A percentile compares a stretch with the other conserved stretches of the same genome.
These are phyloP conservation scores for Oryzias sinensis DNA, from an alignment of 2,797 vertebrate genomes.

Conservation along the genomic window DNA sequence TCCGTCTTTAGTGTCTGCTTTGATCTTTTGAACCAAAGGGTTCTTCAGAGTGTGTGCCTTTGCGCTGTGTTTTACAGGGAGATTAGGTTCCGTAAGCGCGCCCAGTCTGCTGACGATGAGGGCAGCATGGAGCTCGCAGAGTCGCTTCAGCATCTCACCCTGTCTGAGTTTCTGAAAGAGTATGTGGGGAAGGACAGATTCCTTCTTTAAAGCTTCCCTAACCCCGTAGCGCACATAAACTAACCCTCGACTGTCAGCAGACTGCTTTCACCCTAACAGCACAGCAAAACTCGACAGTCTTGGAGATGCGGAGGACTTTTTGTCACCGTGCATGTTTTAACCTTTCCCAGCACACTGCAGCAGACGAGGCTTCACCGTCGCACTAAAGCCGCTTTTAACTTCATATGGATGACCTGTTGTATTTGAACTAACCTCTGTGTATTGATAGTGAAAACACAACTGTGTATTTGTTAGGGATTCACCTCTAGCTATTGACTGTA, in stretches of 20 bases:
- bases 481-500: background rate
- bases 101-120: constrained; percentile 82
- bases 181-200: constrained; percentile 61
- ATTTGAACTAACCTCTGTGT: constrained; percentile 16
- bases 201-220: background rate
- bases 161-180: constrained; percentile 87
- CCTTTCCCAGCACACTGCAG: constrained; percentile 27
- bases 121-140: constrained; percentile 75
- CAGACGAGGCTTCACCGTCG: constrained; percentile 9
- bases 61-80: constrained; percentile 72
- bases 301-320: background rate
- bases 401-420: too few species aligned
- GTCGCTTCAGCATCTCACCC: constrained; percentile 82
- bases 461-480: background rate
- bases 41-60: constrained; percentile 19
- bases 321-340: constrained; percentile 27
- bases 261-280: constrained; percentile 6
- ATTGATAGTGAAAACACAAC: constrained; percentile 2
- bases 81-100: constrained; percentile 76
- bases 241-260: constrained; percentile 26
- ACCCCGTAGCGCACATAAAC: background rate
- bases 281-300: background rate
- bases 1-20: too few species aligned
- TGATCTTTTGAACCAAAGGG: too few species aligned
- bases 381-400: background rate